These are phyloP conservation scores for Dendrolimus houi DNA, from an alignment of 2,888 invertebrate species.

Conservation along the genomic window DNA sequence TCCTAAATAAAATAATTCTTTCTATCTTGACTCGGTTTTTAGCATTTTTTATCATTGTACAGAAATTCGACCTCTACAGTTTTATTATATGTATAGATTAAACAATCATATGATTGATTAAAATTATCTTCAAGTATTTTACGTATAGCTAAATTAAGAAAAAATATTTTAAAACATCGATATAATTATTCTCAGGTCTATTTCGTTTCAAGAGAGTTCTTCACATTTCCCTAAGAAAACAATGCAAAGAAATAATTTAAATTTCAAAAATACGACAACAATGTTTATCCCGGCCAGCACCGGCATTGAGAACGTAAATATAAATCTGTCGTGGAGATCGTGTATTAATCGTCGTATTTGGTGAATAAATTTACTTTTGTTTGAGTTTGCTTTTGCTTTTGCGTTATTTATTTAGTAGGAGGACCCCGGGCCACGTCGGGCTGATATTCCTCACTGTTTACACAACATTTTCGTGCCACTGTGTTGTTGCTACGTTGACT, in stretches of 20 bases:
- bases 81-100: too few species aligned
- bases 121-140: too few species aligned
- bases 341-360: conserved; percentile 72
- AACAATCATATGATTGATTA: too few species aligned
- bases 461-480: conserved; percentile 61
- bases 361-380: conserved; percentile 74
- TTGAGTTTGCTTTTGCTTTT: conserved; percentile 66
- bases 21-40: too few species aligned
- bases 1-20: too few species aligned
- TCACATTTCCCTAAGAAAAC: too few species aligned
- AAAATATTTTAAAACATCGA: too few species aligned
- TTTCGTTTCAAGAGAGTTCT: too few species aligned
- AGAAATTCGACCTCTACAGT: too few species aligned
- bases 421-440: conserved; percentile 54
- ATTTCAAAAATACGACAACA: conserved; percentile 4
- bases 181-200: too few species aligned
- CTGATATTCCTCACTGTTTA: conserved; percentile 57
- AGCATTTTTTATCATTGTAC: too few species aligned
- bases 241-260: neutral
- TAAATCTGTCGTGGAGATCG: conserved; percentile 63
- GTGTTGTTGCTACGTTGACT: conserved; percentile 38
- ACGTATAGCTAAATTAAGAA: too few species aligned
- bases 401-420: conserved; percentile 68
- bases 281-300: conserved; percentile 4
- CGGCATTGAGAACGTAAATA: conserved; percentile 27